Evolutionary conservation across 2,113 vertebrate species (phyloP).

Genomic region (Heptranchias perlo): DNA sequence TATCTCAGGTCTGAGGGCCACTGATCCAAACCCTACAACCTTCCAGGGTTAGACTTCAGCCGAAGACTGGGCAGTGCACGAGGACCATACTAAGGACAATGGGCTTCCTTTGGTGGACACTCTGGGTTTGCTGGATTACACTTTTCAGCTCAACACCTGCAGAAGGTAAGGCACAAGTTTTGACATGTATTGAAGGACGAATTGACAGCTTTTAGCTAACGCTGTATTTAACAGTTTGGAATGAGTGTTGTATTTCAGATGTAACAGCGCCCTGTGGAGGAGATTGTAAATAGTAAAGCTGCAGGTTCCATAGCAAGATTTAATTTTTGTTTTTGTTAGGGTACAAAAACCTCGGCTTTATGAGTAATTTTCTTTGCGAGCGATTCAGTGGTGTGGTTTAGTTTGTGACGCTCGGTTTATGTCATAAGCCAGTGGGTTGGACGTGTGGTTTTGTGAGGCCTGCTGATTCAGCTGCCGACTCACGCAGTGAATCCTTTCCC

Average conservation of each 20-base stretch:
- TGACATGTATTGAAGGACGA: neutral
- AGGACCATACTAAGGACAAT: neutral
- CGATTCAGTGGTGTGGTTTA: neutral
- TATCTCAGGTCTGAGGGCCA: neutral
- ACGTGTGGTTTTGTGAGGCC: neutral
- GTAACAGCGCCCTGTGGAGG: neutral
- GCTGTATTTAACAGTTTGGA: neutral
- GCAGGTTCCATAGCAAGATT: neutral
- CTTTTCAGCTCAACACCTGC: neutral
- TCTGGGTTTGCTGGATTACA: neutral
- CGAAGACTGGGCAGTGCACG: neutral
- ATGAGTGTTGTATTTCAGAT: neutral
- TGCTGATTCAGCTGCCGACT: neutral
- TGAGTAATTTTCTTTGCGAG: neutral
- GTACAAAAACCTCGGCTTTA: neutral
- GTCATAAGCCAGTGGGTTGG: neutral
- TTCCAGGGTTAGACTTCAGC: neutral
- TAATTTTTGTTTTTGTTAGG: neutral
- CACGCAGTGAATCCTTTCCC: neutral
- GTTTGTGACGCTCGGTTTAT: neutral
- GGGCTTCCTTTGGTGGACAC: conserved; percentile 2
- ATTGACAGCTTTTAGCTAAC: neutral
- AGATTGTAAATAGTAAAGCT: neutral
- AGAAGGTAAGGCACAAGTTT: neutral
- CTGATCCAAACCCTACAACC: neutral